Evolutionary conservation across 2,113 vertebrate genomes (phyloP).

Genomic region (Salvelinus sp.): DNA sequence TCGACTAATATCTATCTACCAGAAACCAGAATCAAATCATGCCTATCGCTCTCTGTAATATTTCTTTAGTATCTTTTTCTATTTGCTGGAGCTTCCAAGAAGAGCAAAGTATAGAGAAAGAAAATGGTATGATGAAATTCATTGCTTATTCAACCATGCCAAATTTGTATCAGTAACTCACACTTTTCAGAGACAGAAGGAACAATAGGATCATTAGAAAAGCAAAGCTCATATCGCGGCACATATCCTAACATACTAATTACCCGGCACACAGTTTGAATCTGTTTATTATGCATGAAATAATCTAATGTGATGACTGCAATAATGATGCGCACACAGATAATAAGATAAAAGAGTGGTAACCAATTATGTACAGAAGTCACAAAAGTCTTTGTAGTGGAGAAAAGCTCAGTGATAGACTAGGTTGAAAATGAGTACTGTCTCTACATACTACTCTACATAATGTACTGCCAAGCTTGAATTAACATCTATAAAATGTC

Average conservation of each 20-base stretch:
- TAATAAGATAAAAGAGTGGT: constrained; percentile 74
- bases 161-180: constrained; percentile 18
- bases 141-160: background rate
- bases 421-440: constrained; percentile 21
- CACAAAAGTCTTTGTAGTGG: constrained; percentile 71
- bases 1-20: constrained; percentile 23
- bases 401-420: constrained; percentile 41
- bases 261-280: constrained; percentile 70
- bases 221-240: constrained; percentile 53
- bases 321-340: constrained; percentile 72
- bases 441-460: constrained; percentile 23
- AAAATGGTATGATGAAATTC: background rate
- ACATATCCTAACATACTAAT: constrained; percentile 71
- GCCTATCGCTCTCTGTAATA: constrained; percentile 31
- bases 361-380: constrained; percentile 68
- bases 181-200: constrained; percentile 52
- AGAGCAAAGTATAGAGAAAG: constrained; percentile 11
- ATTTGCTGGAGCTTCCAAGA: constrained; percentile 8
- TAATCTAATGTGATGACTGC: constrained; percentile 75
- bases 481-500: constrained; percentile 54
- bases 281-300: constrained; percentile 76
- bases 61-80: background rate
- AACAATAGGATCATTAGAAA: constrained; percentile 47
- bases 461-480: constrained; percentile 8
- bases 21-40: constrained; percentile 35